These are phyloP conservation scores for Physocephala rufipes DNA, from an alignment of 2,888 invertebrate species.

Conservation along the genomic window DNA sequence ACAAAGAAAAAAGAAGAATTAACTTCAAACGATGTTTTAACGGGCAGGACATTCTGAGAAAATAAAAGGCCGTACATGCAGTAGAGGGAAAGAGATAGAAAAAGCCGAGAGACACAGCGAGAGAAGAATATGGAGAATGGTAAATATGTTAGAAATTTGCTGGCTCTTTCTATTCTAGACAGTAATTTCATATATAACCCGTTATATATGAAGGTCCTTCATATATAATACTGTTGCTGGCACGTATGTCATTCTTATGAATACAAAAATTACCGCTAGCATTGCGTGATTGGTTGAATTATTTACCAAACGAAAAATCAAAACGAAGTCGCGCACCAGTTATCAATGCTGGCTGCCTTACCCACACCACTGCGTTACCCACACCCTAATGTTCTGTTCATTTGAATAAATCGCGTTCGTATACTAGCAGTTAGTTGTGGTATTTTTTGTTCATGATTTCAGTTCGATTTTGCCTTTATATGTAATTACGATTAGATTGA, in stretches of 20 bases:
- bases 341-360: not conserved
- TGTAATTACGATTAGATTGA: constrained; percentile 31
- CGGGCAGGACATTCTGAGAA: too few relatives aligned
- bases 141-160: not conserved
- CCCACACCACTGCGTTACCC: not conserved
- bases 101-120: too few relatives aligned
- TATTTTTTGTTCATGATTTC: too few relatives aligned
- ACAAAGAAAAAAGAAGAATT: constrained; percentile 13
- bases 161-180: constrained; percentile 40
- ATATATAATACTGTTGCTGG: constrained; percentile 56
- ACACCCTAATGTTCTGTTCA: not conserved
- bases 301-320: constrained; percentile 46
- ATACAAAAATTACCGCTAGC: constrained; percentile 65
- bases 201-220: constrained; percentile 63
- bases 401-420: too few relatives aligned
- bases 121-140: too few relatives aligned
- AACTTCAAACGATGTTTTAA: not conserved
- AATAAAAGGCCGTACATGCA: too few relatives aligned
- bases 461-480: not conserved
- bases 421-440: too few relatives aligned
- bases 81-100: too few relatives aligned
- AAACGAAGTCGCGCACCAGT: not conserved
- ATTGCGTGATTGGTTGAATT: constrained; percentile 67
- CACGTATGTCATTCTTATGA: constrained; percentile 34
- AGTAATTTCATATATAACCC: constrained; percentile 58